Conservation (phyloP, 2,113 vertebrate species). For the Trachemys scripta region DNA sequence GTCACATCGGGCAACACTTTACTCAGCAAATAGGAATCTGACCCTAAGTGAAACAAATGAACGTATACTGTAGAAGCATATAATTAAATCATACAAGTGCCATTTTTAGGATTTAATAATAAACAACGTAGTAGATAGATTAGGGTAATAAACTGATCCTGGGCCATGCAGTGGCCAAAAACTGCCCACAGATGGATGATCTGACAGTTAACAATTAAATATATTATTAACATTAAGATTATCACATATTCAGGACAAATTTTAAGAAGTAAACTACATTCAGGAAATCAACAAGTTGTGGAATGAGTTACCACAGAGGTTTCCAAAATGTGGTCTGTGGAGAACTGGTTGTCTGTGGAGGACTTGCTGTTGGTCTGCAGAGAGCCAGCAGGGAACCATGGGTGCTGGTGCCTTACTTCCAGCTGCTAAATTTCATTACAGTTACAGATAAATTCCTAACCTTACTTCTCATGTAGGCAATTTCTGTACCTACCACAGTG, state of each 20-base stretch:
- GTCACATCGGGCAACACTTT: background rate
- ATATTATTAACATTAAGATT: background rate
- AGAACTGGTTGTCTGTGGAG: background rate
- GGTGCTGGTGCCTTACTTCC: accelerated
- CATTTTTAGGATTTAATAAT: background rate
- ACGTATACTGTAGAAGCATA: background rate
- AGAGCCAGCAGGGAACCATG: background rate
- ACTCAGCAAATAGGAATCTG: background rate
- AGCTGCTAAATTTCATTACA: background rate
- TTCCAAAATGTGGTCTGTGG: background rate
- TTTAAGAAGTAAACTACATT: background rate
- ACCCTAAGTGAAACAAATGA: background rate
- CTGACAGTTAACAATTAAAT: background rate
- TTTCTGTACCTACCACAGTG: accelerated
- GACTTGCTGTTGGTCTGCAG: background rate
- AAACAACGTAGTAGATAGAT: background rate
- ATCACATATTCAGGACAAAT: background rate
- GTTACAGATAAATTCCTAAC: background rate
- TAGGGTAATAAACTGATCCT: background rate
- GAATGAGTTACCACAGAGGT: background rate
- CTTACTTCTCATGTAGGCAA: background rate
- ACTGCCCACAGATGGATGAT: background rate
- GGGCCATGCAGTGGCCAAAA: background rate
- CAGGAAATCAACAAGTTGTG: background rate
- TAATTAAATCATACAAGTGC: background rate